phyloP scores from a whole-genome alignment of 2,797 vertebrate species.

The Xiphophorus birchmanni region DNA sequence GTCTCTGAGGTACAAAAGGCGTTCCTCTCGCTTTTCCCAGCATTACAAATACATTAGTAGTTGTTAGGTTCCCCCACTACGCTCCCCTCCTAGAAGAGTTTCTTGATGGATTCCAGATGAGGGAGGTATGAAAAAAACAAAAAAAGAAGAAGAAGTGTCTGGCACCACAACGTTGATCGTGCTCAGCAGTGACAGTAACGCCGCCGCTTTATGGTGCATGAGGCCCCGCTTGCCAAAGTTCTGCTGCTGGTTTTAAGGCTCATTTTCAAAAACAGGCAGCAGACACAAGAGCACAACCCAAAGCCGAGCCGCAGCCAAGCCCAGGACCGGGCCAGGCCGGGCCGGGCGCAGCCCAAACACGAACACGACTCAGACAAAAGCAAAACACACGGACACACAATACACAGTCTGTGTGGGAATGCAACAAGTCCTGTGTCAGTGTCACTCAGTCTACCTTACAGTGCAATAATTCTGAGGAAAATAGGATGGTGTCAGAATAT shows the following conservation, averaged over 20 bases:
- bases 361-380: constrained; percentile 25
- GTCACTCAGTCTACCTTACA: background rate
- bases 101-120: constrained; percentile 97
- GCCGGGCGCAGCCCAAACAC: constrained; percentile 17
- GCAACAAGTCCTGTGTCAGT: background rate
- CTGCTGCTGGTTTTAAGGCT: constrained; percentile 75
- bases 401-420: background rate
- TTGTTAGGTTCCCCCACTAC: constrained; percentile 68
- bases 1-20: constrained; percentile 69
- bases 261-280: constrained; percentile 43
- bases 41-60: constrained; percentile 82
- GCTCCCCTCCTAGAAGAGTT: constrained; percentile 69
- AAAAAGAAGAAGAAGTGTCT: constrained; percentile 80
- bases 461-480: background rate
- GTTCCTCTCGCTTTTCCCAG: constrained; percentile 67
- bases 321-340: constrained; percentile 12
- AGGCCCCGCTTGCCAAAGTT: constrained; percentile 75
- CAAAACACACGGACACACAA: constrained; percentile 7
- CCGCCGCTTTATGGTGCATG: constrained; percentile 85
- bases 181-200: constrained; percentile 89
- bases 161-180: constrained; percentile 87
- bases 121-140: constrained; percentile 75
- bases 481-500: background rate
- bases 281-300: constrained; percentile 38
- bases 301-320: constrained; percentile 25